These are phyloP conservation scores for Onchidella celtica DNA, from an alignment of 2,888 invertebrate genomes.

Conservation along the genomic window DNA sequence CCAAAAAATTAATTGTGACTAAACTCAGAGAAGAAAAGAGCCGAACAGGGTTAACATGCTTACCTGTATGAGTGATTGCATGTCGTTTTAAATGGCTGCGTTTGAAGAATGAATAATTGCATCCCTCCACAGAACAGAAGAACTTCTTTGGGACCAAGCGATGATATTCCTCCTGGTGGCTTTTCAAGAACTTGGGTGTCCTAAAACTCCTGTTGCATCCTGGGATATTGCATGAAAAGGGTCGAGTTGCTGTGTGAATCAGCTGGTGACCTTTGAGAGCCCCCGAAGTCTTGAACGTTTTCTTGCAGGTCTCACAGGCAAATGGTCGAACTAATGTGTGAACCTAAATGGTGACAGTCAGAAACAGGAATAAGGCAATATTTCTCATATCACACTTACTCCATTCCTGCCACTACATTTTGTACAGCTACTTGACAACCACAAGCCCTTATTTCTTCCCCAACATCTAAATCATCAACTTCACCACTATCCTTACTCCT, in stretches of 20 bases:
- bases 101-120: slow-evolving; percentile 77
- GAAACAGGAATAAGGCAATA: no score
- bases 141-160: slow-evolving; percentile 70
- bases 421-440: no score
- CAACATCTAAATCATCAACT: no score
- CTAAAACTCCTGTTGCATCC: slow-evolving; percentile 74
- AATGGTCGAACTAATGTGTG: slow-evolving; percentile 71
- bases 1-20: no score
- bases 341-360: slow-evolving; percentile 50
- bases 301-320: slow-evolving; percentile 72
- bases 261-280: slow-evolving; percentile 71
- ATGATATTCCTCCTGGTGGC: slow-evolving; percentile 74
- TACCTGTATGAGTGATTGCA: slow-evolving; percentile 78
- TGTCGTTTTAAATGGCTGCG: slow-evolving; percentile 77
- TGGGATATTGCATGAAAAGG: slow-evolving; percentile 71
- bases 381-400: no score
- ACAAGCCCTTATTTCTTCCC: no score
- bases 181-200: slow-evolving; percentile 69
- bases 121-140: slow-evolving; percentile 73
- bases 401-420: no score
- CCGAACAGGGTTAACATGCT: no score
- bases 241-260: slow-evolving; percentile 69
- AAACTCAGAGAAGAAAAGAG: no score
- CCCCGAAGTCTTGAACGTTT: slow-evolving; percentile 73
- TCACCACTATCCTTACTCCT: no score